Percentiles rank a stretch among this genome's conserved stretches.
Conservation (phyloP, 2,888 invertebrate genomes). For the Hydroisotoma schaefferi region DNA sequence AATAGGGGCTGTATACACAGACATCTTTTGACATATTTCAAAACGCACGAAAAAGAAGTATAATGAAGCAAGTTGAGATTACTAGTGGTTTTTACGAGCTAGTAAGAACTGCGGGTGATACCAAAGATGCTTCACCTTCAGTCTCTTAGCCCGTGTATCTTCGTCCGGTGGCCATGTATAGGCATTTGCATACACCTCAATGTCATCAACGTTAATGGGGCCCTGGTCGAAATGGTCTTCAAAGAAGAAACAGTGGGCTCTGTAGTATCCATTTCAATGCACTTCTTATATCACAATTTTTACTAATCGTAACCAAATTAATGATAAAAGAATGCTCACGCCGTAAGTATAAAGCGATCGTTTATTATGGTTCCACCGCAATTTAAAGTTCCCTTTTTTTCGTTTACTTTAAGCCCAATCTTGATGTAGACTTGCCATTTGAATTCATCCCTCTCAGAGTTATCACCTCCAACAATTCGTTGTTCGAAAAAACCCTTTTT, state of each 20-base stretch:
- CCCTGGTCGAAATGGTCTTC: not conserved
- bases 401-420: not conserved
- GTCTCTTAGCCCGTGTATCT: too few species aligned
- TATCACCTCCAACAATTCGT: constrained; percentile 16
- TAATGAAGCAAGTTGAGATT: not conserved
- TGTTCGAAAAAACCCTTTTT: not conserved
- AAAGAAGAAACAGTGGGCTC: constrained; percentile 1
- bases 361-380: not conserved
- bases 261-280: not conserved
- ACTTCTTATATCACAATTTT: not conserved
- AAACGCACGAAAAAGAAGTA: not conserved
- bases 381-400: not conserved
- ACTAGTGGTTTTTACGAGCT: not conserved
- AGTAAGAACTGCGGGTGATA: not conserved
- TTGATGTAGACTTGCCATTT: constrained; percentile 17
- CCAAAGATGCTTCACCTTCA: not conserved
- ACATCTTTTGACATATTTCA: not conserved
- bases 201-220: not conserved
- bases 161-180: too few species aligned
- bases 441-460: constrained; percentile 9
- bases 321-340: not conserved
- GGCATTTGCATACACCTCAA: too few species aligned
- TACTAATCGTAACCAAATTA: not conserved
- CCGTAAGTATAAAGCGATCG: not conserved
- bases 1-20: not conserved